Evolutionary conservation across 2,797 vertebrate species (phyloP), one percentile per base, ranked within the genome.

Genomic region (Hippoglossus hippoglossus): DNA sequence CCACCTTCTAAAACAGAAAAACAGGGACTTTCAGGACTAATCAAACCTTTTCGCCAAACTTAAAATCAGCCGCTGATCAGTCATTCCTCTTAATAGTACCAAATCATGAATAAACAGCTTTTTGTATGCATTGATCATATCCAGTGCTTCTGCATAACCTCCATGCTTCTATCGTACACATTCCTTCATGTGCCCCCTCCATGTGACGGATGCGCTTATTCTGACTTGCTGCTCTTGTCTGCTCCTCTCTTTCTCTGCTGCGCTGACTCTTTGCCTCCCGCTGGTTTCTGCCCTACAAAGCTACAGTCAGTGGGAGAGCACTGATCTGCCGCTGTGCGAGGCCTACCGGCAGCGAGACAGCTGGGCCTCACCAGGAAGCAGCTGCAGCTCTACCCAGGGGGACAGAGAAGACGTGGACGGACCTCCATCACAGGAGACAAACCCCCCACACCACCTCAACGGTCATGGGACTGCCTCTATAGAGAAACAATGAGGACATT

Each of bases 261-360:
- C 70, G 77, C 90, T 91, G 93, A 89, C 89, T 93, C 91, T 95
- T 87, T 91, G 89, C 87, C 86, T 87, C 89, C 91, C 76, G 87
- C 93, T 93, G 93, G 90, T 95, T 95, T 93, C 93, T 90, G 92
- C 91, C 93, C 90, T 89, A 93, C 93, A 96, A 97, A 99, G 98
- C 95, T 98, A 96, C 92, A 97, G 96, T 96, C 95, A 97, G 79
- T 97, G 96, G 94, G 97, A 98, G 91, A 94, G 94, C 92, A 95
- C 93, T 80, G 96, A 98, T 64, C 95, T 99, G 80, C 97, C 98
- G 3, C 93, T 99, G 74, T 98, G 96, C 0, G 97, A 99, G 94
- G 97, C 96, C 62, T 99, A 95, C 92, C 95, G 94, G 90, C 95
- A 94, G 81, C 88, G 83, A 77, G 97, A 98, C 89, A 94, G 95